Evolutionary conservation across 2,888 invertebrate species (phyloP).

Genomic region (Nemurella pictetii): DNA sequence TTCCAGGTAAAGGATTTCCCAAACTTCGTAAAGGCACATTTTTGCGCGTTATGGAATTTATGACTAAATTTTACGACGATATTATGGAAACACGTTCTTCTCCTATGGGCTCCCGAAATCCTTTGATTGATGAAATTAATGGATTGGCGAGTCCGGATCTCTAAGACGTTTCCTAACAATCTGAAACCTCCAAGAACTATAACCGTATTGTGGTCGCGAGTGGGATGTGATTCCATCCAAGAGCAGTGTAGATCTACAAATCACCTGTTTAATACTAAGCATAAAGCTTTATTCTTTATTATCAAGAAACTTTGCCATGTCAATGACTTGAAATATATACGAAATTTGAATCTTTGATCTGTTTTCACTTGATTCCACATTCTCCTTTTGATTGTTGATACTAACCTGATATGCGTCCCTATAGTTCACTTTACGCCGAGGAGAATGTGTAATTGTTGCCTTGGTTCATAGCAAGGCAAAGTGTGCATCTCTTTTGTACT

Average conservation of each 20-base stretch:
- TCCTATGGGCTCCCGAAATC: background rate
- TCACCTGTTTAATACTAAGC: background rate
- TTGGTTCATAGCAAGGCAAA: too few species aligned
- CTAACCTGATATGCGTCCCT: too few species aligned
- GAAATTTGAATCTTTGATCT: background rate
- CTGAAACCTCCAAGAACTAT: too few species aligned
- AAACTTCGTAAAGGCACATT: conserved; percentile 62
- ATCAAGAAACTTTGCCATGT: background rate
- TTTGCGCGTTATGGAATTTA: conserved; percentile 58
- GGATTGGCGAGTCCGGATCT: background rate
- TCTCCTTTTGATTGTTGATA: too few species aligned
- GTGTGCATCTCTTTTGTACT: too few species aligned
- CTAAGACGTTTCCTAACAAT: background rate
- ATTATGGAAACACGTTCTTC: conserved; percentile 10
- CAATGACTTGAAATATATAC: background rate
- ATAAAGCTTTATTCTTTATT: background rate
- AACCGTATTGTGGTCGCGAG: too few species aligned
- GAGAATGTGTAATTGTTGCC: too few species aligned
- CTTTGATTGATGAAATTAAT: background rate
- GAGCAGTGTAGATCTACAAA: background rate
- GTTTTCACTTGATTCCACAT: too few species aligned
- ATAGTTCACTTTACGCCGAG: too few species aligned
- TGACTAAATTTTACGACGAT: conserved; percentile 45
- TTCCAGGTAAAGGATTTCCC: conserved; percentile 53
- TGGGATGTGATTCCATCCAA: too few species aligned